These are phyloP conservation scores for Cavia porcellus DNA, from an alignment of 2,113 vertebrate species.

Conservation along the genomic window DNA sequence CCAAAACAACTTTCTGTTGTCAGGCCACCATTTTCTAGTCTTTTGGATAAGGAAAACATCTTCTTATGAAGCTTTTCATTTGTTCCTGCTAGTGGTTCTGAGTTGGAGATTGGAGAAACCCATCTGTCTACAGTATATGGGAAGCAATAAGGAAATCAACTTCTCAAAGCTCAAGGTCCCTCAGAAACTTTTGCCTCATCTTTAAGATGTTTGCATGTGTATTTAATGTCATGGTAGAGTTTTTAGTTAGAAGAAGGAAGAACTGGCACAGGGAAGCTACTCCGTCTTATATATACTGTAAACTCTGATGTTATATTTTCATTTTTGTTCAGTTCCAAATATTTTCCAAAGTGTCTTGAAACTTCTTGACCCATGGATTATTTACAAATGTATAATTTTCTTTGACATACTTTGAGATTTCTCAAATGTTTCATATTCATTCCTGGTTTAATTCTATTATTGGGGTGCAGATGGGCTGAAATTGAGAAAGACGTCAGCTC, in stretches of 20 bases:
- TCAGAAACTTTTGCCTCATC: not conserved
- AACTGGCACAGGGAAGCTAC: not conserved
- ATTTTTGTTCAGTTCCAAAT: not conserved
- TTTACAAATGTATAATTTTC: not conserved
- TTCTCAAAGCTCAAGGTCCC: not conserved
- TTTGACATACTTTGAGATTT: not conserved
- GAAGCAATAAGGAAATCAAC: not conserved
- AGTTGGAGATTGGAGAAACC: not conserved
- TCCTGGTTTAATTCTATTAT: not conserved
- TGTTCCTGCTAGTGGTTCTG: not conserved
- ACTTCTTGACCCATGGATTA: not conserved
- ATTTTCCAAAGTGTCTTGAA: not conserved
- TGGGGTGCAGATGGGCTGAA: not conserved
- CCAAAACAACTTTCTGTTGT: not conserved
- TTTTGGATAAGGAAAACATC: not conserved
- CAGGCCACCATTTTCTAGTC: not conserved
- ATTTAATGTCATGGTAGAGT: not conserved
- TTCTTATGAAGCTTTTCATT: not conserved
- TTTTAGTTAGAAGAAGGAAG: not conserved
- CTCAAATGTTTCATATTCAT: not conserved
- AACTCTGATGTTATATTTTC: not conserved
- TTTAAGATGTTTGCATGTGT: not conserved
- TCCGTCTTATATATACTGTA: not conserved
- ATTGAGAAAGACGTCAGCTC: not conserved
- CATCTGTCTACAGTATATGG: not conserved